These are phyloP conservation scores for Pristionchus fissidentatus DNA, from an alignment of 2,888 invertebrate genomes.

Conservation along the genomic window DNA sequence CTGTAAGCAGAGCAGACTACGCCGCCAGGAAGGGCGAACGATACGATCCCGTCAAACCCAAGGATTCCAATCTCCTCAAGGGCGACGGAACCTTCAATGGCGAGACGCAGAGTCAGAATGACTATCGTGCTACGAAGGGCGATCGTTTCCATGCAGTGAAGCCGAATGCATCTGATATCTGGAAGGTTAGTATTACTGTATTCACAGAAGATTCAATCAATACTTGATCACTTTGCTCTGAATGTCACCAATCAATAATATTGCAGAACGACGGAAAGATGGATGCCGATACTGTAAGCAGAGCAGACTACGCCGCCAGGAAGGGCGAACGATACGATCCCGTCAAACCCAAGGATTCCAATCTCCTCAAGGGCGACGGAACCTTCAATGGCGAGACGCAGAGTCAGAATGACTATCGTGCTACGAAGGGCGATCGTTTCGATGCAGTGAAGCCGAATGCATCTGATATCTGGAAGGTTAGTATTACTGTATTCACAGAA, in stretches of 20 bases:
- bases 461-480: slow-evolving; percentile 52
- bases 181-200: slow-evolving; percentile 51
- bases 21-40: slow-evolving; percentile 55
- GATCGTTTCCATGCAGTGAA: slow-evolving; percentile 51
- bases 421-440: slow-evolving; percentile 26
- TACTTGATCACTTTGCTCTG: too few species aligned
- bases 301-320: slow-evolving; percentile 54
- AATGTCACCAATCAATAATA: slow-evolving; percentile 43
- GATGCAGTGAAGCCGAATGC: slow-evolving; percentile 20
- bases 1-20: neutral
- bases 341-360: slow-evolving; percentile 47
- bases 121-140: slow-evolving; percentile 54
- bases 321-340: slow-evolving; percentile 52
- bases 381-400: slow-evolving; percentile 38
- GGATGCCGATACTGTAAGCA: slow-evolving; percentile 50
- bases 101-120: slow-evolving; percentile 56
- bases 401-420: slow-evolving; percentile 36
- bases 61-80: slow-evolving; percentile 61
- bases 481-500: neutral
- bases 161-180: slow-evolving; percentile 41
- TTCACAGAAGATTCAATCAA: neutral
- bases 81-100: slow-evolving; percentile 57
- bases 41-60: slow-evolving; percentile 55
- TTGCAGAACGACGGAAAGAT: slow-evolving; percentile 21
- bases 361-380: slow-evolving; percentile 50